Evolutionary conservation across 2,888 invertebrate genomes (phyloP), one percentile per base, ranked within the genome.

Genomic region (Melipona beecheii): DNA sequence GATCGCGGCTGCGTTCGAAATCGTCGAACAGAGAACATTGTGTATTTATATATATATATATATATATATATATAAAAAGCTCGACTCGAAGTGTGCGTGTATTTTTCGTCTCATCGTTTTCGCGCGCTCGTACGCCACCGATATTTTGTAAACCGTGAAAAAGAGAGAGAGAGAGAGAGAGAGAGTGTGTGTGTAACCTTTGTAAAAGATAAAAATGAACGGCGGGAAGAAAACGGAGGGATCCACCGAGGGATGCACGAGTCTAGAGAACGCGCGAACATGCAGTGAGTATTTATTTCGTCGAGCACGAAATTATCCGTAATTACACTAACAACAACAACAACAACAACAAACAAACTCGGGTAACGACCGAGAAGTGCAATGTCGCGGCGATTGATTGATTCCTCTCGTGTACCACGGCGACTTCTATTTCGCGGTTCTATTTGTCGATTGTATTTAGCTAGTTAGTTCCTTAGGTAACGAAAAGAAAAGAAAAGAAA

Each of bases 31-130:
- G 36, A 78, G 65, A 81, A 78, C 76, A 77, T 85, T 81, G 78
- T 85, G 85, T 85, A 85, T 85, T 85, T 85, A 85, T 85, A 85
- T 82, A 84, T 85, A 85, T 85, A 85, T 85, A 85, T 82, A 84
- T 85, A 85, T 85, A 85, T 82, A 84, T 85, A 85, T 43, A 43
- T 43, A 43, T 43, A 43, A 43, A 31, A 43, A 6, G 43, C 43
- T 43, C 85, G 81, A 72, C 64, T 68, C 78, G 75, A 75, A 43
- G 43, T 43, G 43, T 31, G 85, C 85, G 85, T 71, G 84, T 76
- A 79, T 83, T 74, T 83, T 43, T 9, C 9, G 64, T 83, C 83
- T 75, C 49, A 84, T 83, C 83, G 83, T 84, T 84, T 84, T 75
- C 78, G 83, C 81, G 81, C 81, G 80, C 85, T 78, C 78, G 71